Evolutionary conservation across 2,797 vertebrate genomes (phyloP), one percentile per base, ranked within the genome.

Genomic region (Pangasius krempfi): DNA sequence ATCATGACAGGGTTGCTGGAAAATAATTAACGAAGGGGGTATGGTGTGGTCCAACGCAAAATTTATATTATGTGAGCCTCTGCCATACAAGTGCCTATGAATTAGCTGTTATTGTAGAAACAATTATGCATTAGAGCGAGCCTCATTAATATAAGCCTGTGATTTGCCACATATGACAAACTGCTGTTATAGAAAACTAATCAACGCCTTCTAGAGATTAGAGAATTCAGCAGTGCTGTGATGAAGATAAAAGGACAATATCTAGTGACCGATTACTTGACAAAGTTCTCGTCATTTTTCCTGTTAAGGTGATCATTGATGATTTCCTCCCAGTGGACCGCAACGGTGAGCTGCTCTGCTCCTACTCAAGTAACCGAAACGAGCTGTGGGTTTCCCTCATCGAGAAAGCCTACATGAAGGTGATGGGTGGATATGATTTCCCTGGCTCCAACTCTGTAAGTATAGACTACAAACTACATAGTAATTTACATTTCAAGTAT

Each of bases 401-500:
- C 91, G 99, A 99, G 93, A 99, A 99, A 88, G 98, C 99, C n/a
- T 99, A 99, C 94, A 99, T 99, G 99, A 99, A 99, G 92, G 98
- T 99, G 92, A 99, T 99, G 99, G 98, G 99, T 89, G 99, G 99
- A 87, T 99, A 99, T 89, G 98, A 99, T 93, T 99, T 99, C 93
- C 99, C 99, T 12, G 99, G 99, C 85, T 99, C 99, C 76, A 99
- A 99, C 95, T 99, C 99, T 73, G 99, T 99, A 93, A 96, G 97
- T 96, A 88, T 66, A 64, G 40, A 18, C 44, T 73, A 60, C 27
- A 60, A 80, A 4, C 30, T 70, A 33, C 4, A 22, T 52, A 54
- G 37, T 68, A 13, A 84, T 84, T 30, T 22, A 50, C 40, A 50
- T 66, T 30, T 33, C 18, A 50, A 33, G 3, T n/a, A 66, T 47